Base-by-base conservation (phyloP, 1,140 invertebrate species). In the Drosophila eugracilis region DNA sequence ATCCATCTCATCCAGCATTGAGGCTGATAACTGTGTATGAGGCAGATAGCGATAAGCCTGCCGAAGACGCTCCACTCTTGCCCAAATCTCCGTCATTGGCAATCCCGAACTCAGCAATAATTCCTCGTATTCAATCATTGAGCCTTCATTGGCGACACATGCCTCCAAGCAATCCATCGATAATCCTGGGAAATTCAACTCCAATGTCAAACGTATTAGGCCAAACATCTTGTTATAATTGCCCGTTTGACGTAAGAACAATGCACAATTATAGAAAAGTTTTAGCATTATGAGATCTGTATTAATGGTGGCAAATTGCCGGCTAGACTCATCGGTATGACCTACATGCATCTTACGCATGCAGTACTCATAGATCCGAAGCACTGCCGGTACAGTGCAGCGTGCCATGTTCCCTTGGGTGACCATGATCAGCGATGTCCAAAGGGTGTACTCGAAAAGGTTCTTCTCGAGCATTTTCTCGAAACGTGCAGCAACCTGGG, bases 71-170 rank as follows among this genome's bases (percentile, higher is more conserved):
- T 95, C 95, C 19, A 94, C 92, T 58, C 94, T 92, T 19, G 94
- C 90, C 95, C 95, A 95, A 22, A 95, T 90, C 73, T 95, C 94
- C 70, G 94, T 93, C 63, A 95, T 92, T 3, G 95, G 94, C 53
- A 95, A 83, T 55, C 93, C 93, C 4, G 94, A 95, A 24, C 92
- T 92, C 41, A 95, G 86, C 60, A 95, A 93, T 4, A 93, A 75
- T 81, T 95, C 94, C 90, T 95, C 95, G 81, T 94, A 92, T 28
- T 94, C 93, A 30, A 94, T 91, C n/a, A 94, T 78, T 54, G 93
- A 92, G 5, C 92, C 91, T 66, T 94, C 93, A 49, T 93, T 92
- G 12, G 92, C 84, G 15, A 85, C 90, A 28, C 79, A 45, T 32
- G 92, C 92, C 14, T 83, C 54, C 7, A 94, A 65, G 55, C 91